Evolutionary conservation across 1,140 invertebrate species (phyloP).

Genomic region (Zaprionus gabonicus): DNA sequence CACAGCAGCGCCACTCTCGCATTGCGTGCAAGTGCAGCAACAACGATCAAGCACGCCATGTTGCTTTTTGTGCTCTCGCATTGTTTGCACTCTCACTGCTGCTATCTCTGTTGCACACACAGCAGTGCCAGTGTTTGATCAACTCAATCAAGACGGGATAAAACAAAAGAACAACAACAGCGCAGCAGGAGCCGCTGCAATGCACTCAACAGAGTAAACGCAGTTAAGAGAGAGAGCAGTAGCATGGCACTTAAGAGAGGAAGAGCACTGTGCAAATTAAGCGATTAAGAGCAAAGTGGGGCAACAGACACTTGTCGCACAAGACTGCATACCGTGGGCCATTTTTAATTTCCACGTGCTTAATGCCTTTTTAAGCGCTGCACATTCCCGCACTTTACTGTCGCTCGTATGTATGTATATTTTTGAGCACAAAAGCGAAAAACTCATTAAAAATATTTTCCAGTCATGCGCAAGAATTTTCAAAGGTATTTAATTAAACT

Average conservation of each 20-base stretch:
- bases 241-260: not conserved
- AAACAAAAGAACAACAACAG: not conserved
- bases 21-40: not conserved
- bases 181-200: not conserved
- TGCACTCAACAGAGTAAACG: not conserved
- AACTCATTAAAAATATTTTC: slow-evolving; percentile 80
- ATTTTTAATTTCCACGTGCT: slow-evolving; percentile 1
- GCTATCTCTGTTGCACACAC: not conserved
- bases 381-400: slow-evolving; percentile 54
- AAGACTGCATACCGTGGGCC: not conserved
- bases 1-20: not conserved
- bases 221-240: not conserved
- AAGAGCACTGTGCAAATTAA: not conserved
- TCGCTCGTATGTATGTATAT: slow-evolving; percentile 16
- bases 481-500: slow-evolving; percentile 82
- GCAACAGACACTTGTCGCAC: not conserved
- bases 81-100: not conserved
- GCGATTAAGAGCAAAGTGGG: not conserved
- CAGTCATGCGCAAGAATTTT: slow-evolving; percentile 71
- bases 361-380: slow-evolving; percentile 32
- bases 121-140: not conserved
- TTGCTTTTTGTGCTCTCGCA: not conserved
- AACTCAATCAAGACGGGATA: not conserved
- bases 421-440: slow-evolving; percentile 62
- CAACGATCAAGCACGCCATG: not conserved